Evolutionary conservation across 2,113 vertebrate genomes (phyloP).

Genomic region (Heterochromis multidens): DNA sequence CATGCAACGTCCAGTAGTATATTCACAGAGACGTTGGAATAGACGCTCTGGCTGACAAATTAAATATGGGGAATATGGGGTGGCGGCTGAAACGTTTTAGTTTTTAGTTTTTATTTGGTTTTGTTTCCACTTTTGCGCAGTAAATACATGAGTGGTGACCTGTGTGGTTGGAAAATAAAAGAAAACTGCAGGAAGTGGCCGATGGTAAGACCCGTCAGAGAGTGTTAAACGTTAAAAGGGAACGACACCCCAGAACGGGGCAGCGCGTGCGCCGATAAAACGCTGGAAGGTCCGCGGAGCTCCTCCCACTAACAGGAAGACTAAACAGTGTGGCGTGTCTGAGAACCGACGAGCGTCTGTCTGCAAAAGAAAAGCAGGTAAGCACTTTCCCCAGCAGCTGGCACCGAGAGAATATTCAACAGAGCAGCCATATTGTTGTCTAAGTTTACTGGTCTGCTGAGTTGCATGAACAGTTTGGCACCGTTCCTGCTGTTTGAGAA

Average conservation of each 20-base stretch:
- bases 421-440: accelerated
- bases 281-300: background rate
- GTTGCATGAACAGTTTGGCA: background rate
- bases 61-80: background rate
- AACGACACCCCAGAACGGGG: background rate
- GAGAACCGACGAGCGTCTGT: too few species aligned
- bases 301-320: slow-evolving; percentile 16
- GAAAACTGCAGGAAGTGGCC: background rate
- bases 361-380: background rate
- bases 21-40: background rate
- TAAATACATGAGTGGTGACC: too few species aligned
- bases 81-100: accelerated
- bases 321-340: background rate
- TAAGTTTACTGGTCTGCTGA: accelerated
- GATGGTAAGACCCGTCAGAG: background rate
- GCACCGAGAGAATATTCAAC: background rate
- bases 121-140: background rate
- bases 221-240: background rate
- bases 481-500: background rate
- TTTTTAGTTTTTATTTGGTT: background rate
- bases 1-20: background rate
- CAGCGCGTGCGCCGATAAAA: background rate
- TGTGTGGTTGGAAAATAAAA: background rate
- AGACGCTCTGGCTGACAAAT: background rate
- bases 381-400: background rate